phyloP scores from a whole-genome alignment of 2,113 vertebrate species.

The Erpornis zantholeuca region DNA sequence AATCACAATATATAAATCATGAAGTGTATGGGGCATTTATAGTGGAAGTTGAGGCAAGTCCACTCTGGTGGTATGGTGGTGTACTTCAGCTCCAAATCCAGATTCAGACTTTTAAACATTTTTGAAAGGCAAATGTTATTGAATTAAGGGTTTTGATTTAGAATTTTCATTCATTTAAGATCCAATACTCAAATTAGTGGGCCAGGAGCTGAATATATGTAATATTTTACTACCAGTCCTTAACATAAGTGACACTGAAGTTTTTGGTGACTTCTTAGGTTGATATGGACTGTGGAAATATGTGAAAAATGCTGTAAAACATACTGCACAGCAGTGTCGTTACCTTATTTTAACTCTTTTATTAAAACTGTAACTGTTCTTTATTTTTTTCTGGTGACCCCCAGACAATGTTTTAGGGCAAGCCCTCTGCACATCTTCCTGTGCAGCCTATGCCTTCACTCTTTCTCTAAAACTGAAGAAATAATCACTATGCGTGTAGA shows the following conservation, averaged over 20 bases:
- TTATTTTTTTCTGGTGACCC: background rate
- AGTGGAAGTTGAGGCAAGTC: background rate
- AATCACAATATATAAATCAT: background rate
- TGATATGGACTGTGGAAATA: background rate
- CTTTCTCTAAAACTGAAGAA: background rate
- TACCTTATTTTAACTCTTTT: background rate
- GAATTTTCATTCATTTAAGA: background rate
- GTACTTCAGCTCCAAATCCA: background rate
- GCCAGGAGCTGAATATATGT: background rate
- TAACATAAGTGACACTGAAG: background rate
- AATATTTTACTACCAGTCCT: background rate
- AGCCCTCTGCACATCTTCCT: background rate
- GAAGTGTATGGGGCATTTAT: background rate
- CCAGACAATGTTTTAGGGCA: background rate
- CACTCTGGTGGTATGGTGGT: background rate
- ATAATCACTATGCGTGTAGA: background rate
- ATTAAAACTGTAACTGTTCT: background rate
- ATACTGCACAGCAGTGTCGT: background rate
- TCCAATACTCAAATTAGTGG: background rate
- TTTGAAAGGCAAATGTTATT: background rate
- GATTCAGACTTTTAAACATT: background rate
- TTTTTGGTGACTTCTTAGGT: background rate
- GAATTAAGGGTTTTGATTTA: background rate
- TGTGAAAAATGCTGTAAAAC: background rate
- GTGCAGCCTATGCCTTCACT: background rate